phyloP scores from a whole-genome alignment of 2,113 vertebrate genomes.

The Brachypteracias leptosomus region DNA sequence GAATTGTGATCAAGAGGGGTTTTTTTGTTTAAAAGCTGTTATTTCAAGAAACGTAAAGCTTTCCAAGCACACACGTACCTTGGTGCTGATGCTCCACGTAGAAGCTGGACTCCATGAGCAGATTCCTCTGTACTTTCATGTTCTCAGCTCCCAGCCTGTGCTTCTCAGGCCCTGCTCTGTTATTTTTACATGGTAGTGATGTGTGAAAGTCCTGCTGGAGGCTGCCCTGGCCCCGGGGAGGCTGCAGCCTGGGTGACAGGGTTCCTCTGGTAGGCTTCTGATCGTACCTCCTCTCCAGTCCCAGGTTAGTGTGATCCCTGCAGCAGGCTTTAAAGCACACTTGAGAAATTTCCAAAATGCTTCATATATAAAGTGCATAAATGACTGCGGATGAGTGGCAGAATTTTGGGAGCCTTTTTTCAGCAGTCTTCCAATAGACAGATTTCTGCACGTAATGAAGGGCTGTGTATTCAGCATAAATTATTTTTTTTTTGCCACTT shows the following conservation, averaged over 20 bases:
- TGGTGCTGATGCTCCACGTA: not conserved
- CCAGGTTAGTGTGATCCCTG: not conserved
- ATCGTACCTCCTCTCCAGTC: not conserved
- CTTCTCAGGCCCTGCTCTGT: rapidly evolving
- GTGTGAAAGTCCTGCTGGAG: not conserved
- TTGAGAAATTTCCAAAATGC: not conserved
- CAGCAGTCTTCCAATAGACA: not conserved
- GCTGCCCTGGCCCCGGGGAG: not conserved
- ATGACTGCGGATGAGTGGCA: not conserved
- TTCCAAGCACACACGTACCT: not conserved
- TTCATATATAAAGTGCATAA: not conserved
- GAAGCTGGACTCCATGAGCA: not conserved
- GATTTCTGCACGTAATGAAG: not conserved
- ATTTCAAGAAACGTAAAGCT: not conserved
- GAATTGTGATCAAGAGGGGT: not conserved
- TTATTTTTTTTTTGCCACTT: not conserved
- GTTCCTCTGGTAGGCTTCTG: not conserved
- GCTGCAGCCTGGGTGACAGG: not conserved
- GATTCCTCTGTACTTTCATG: not conserved
- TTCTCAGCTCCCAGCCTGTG: not conserved
- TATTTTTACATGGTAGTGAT: not conserved
- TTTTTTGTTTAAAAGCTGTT: not conserved
- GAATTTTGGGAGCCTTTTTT: not conserved
- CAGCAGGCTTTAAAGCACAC: not conserved
- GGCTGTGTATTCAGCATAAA: not conserved